Percentiles rank a stretch among this genome's conserved stretches.
phyloP scores from a whole-genome alignment of 2,797 vertebrate species.

The Sciaenops ocellatus region DNA sequence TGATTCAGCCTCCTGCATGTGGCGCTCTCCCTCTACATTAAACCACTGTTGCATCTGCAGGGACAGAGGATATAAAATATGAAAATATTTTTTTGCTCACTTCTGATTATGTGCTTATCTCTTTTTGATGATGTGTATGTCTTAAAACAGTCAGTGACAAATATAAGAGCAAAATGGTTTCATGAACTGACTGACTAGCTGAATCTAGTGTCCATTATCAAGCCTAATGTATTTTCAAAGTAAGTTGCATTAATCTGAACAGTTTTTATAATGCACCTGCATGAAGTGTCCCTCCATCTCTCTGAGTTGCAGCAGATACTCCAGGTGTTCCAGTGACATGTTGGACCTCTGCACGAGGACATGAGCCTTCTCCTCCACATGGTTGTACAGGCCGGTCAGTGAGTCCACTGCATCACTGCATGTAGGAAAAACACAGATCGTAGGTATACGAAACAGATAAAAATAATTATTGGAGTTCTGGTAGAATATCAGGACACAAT shows the following conservation, averaged over 20 bases:
- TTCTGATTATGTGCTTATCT: neutral
- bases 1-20: slow-evolving; percentile 82
- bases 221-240: neutral
- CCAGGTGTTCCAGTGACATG: slow-evolving; percentile 87
- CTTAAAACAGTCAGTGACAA: no score
- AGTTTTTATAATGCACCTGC: slow-evolving; percentile 83
- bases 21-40: slow-evolving; percentile 86
- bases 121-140: neutral
- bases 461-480: neutral
- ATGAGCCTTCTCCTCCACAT: slow-evolving; percentile 93
- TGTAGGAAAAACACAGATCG: neutral
- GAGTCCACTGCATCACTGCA: slow-evolving; percentile 87
- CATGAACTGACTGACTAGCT: neutral
- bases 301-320: slow-evolving; percentile 87
- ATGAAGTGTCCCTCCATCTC: slow-evolving; percentile 87
- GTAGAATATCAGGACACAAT: neutral
- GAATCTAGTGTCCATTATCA: neutral
- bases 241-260: neutral
- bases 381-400: slow-evolving; percentile 88
- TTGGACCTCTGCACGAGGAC: slow-evolving; percentile 91
- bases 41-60: slow-evolving; percentile 91
- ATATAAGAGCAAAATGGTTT: neutral
- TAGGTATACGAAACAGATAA: neutral
- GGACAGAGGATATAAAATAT: neutral
- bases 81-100: no score